Evolutionary conservation across 2,113 vertebrate genomes (phyloP).

Genomic region (Poecile atricapillus): DNA sequence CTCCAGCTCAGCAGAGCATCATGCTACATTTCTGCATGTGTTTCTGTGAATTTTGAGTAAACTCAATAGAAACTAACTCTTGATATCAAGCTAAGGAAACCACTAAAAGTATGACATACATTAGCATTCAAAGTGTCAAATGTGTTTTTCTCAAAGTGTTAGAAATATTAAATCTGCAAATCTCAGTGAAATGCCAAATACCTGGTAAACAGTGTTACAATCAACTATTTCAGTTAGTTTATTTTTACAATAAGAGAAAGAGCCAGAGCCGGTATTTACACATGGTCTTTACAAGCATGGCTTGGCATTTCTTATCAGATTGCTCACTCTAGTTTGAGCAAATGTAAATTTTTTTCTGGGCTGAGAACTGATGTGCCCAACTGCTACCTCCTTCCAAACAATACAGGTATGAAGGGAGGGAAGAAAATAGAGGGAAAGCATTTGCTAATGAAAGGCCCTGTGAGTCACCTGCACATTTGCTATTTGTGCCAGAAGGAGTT

Average conservation of each 20-base stretch:
- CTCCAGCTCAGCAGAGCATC: background rate
- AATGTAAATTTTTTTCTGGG: background rate
- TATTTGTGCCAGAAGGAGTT: background rate
- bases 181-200: background rate
- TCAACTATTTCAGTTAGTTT: background rate
- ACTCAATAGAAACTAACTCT: background rate
- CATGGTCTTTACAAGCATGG: background rate
- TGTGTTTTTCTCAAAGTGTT: background rate
- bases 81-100: background rate
- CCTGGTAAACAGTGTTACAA: background rate
- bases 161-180: background rate
- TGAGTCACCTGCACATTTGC: background rate
- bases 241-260: background rate
- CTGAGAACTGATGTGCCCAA: background rate
- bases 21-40: background rate
- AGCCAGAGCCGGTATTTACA: background rate
- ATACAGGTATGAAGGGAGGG: background rate
- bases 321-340: fast-evolving
- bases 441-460: background rate
- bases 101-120: background rate
- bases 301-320: background rate
- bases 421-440: background rate
- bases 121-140: background rate
- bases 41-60: background rate
- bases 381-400: background rate